phyloP scores from a whole-genome alignment of 2,888 invertebrate species.

The Pharmacophagus antenor region DNA sequence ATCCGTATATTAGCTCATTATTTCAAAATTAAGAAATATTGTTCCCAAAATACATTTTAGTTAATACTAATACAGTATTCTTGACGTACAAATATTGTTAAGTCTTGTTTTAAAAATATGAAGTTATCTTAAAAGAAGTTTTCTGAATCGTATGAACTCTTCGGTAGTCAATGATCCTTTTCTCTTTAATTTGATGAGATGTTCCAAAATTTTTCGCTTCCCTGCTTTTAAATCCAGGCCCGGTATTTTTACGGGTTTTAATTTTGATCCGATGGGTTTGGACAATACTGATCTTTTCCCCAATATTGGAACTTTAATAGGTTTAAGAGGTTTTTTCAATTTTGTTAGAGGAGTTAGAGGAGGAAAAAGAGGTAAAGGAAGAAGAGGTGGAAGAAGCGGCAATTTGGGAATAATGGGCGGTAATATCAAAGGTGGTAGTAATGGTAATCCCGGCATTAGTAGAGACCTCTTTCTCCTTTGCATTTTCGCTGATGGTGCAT shows the following conservation, averaged over 20 bases:
- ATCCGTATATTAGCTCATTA: no score
- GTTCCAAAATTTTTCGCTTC: slow-evolving; percentile 20
- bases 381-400: slow-evolving; percentile 4
- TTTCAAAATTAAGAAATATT: no score
- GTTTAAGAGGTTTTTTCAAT: slow-evolving; percentile 20
- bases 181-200: slow-evolving; percentile 22
- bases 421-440: slow-evolving; percentile 18
- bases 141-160: slow-evolving; percentile 25
- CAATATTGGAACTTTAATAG: slow-evolving; percentile 25
- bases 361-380: slow-evolving; percentile 18
- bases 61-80: no score
- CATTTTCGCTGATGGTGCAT: background rate
- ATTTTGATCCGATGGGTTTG: slow-evolving; percentile 5
- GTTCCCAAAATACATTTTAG: no score
- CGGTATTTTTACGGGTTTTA: slow-evolving; percentile 19
- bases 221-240: slow-evolving; percentile 22
- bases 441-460: slow-evolving; percentile 20
- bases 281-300: slow-evolving; percentile 18
- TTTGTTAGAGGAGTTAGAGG: slow-evolving; percentile 13
- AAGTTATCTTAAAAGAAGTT: slow-evolving; percentile 18
- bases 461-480: slow-evolving; percentile 22
- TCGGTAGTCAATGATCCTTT: slow-evolving; percentile 22
- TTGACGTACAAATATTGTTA: no score
- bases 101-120: no score
- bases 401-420: slow-evolving; percentile 23